phyloP scores from a whole-genome alignment of 2,113 vertebrate genomes.

The Formicarius rufipectus region DNA sequence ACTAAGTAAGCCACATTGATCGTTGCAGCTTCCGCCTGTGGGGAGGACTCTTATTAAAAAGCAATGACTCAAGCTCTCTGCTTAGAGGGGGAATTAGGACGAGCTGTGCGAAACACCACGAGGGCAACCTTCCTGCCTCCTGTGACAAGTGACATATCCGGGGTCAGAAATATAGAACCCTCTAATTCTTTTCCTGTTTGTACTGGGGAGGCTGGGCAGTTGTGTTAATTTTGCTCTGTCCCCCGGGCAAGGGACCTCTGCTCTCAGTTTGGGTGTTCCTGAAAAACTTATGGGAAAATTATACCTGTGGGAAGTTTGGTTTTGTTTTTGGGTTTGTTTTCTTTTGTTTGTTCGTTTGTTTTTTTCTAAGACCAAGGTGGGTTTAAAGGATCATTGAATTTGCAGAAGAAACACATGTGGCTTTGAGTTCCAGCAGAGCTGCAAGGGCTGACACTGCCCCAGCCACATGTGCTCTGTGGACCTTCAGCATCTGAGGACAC shows the following conservation, averaged over 20 bases:
- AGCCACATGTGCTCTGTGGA: background rate
- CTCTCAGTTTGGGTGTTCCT: background rate
- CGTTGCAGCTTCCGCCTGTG: conserved; percentile 42
- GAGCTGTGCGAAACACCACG: background rate
- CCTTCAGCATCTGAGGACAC: background rate
- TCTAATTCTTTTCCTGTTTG: conserved; percentile 31
- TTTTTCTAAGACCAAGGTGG: background rate
- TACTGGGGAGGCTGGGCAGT: background rate
- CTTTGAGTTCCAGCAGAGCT: background rate
- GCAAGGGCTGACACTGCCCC: background rate
- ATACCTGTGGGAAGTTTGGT: background rate
- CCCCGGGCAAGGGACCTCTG: background rate
- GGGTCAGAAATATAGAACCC: background rate
- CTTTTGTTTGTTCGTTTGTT: too few relatives aligned
- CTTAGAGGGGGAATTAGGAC: conserved; percentile 40
- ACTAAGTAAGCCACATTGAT: conserved; percentile 42
- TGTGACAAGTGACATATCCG: background rate
- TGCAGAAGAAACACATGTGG: background rate
- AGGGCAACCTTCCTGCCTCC: conserved; percentile 29
- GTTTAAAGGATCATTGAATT: background rate
- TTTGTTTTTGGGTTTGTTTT: background rate
- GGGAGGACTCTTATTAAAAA: conserved; percentile 53
- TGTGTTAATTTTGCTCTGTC: background rate
- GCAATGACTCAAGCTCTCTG: conserved; percentile 55
- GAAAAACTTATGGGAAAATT: background rate